Base-by-base conservation (phyloP, 2,888 invertebrate species). In the Aporophyla nigra region DNA sequence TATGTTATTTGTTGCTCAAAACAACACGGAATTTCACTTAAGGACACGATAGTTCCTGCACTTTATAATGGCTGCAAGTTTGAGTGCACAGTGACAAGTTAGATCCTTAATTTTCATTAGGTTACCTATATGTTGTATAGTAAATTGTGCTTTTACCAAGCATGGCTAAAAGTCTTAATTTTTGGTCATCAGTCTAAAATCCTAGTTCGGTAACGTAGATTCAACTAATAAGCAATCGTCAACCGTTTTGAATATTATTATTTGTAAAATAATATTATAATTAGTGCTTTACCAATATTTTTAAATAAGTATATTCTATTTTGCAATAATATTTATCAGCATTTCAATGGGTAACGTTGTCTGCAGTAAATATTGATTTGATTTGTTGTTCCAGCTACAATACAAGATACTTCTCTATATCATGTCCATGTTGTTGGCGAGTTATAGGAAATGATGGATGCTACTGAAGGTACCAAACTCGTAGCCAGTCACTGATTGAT, bases 1-100 rank as follows among this genome's bases (percentile, higher is more conserved):
- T 59, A n/a, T 63, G 53, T 69, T 54, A 49, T 69, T 63, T 27
- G 46, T 66, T 49, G 24, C 19, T 51, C 66, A 71, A 80, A 80
- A 71, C 75, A 74, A 70, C 76, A 76, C 21, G 51, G 62, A 43
- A 49, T 61, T 74, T 33, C 49, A 80, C 59, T 80, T 54, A 65
- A 14, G 19, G n/a, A 7, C 49, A 24, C 43, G 51, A 27, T 21
- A n/a, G 33, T 24, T 56, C 16, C 33, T 5, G 16, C 5, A 16
- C 14, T 56, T 9, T 54, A 10, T 49, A 6, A 0, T 46, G n/a
- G 40, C 46, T 12, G 16, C 16, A 53, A 33, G 46, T 70, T 43
- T 46, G n/a, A 9, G 16, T 33, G 19, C 5, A 16, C 0, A 62
- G 14, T 62, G 10, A 27, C 43, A 14, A 14, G 19, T 51, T 54